A percentile compares a stretch with the other conserved stretches of the same genome.
phyloP scores from a whole-genome alignment of 2,113 vertebrate species.

The Ginglymostoma cirratum region DNA sequence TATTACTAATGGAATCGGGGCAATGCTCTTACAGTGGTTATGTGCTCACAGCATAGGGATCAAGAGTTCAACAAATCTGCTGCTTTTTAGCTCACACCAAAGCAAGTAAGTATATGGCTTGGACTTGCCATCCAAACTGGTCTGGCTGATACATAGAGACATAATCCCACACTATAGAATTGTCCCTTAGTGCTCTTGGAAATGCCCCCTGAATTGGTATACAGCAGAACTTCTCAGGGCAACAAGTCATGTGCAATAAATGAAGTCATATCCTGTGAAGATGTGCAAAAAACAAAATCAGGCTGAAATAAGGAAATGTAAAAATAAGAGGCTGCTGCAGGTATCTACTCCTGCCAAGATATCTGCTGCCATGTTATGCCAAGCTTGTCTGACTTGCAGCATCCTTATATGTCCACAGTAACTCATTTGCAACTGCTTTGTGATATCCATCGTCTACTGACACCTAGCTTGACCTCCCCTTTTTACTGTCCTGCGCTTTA shows the following conservation, averaged over 20 bases:
- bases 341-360: too few species aligned
- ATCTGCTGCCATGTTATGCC: too few species aligned
- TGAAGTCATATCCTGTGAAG: neutral
- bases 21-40: neutral
- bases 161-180: neutral
- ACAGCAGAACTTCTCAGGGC: neutral
- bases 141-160: neutral
- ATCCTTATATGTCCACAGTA: too few species aligned
- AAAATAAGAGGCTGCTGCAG: neutral
- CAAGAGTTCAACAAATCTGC: neutral
- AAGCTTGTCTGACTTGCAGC: too few species aligned
- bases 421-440: too few species aligned
- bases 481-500: too few species aligned
- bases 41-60: neutral
- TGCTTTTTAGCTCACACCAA: neutral
- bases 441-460: too few species aligned
- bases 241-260: neutral
- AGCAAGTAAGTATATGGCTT: neutral
- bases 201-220: neutral
- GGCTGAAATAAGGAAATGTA: neutral
- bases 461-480: too few species aligned
- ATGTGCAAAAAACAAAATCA: neutral
- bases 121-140: neutral
- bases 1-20: neutral
- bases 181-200: neutral